Percentiles rank a stretch among this genome's conserved stretches.
Evolutionary conservation across 2,113 vertebrate species (phyloP).

Genomic region (Cyanoramphus novaezelandiae): DNA sequence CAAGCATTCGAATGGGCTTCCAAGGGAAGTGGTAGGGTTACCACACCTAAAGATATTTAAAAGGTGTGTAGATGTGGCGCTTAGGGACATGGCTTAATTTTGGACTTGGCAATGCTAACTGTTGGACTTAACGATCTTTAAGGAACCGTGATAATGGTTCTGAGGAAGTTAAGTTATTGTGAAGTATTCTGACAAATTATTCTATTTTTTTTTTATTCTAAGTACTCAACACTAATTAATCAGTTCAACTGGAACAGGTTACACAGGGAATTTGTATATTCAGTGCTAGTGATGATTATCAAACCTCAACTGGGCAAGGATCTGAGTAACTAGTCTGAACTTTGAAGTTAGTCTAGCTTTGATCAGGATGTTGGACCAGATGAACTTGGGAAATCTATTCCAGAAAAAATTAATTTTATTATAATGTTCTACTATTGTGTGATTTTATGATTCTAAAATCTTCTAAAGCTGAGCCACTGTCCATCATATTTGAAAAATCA

Average conservation of each 20-base stretch:
- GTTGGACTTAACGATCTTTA: background rate
- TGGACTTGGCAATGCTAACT: background rate
- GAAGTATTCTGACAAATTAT: background rate
- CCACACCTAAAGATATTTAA: background rate
- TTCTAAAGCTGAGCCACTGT: background rate
- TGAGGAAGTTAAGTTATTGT: background rate
- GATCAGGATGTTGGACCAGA: background rate
- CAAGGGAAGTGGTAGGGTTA: background rate
- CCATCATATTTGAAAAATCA: too few species aligned
- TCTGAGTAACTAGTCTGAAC: background rate
- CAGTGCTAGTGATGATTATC: background rate
- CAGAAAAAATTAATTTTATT: background rate
- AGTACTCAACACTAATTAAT: background rate
- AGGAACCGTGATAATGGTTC: background rate
- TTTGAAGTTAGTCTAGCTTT: background rate
- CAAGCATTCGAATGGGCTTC: background rate
- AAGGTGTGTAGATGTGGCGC: background rate
- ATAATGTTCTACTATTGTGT: background rate
- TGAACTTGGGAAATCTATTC: background rate
- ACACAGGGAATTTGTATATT: background rate
- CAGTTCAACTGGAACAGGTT: background rate
- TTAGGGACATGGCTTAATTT: background rate
- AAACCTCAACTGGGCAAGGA: rapidly evolving
- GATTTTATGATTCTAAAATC: background rate
- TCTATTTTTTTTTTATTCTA: background rate